Conservation (phyloP, 2,888 invertebrate species). For the Mycalesis mineus region DNA sequence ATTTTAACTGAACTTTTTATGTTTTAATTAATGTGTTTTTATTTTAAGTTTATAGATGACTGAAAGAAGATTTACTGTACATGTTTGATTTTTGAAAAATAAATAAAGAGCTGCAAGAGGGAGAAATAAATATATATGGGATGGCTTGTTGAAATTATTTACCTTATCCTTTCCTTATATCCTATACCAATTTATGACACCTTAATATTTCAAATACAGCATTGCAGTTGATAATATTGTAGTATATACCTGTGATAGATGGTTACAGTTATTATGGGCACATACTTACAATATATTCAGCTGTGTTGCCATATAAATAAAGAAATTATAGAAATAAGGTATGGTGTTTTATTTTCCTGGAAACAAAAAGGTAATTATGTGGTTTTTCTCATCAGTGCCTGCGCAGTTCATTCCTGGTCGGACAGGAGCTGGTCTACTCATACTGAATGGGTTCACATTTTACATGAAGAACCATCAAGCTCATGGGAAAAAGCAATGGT, state of each 20-base stretch:
- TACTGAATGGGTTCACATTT: conserved; percentile 69
- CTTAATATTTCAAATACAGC: neutral
- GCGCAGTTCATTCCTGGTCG: conserved; percentile 70
- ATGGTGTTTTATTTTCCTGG: conserved; percentile 37
- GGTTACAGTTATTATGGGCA: neutral
- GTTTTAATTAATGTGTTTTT: neutral
- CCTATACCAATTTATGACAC: conserved; percentile 25
- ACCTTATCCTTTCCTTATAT: conserved; percentile 39
- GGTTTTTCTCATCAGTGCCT: conserved; percentile 59
- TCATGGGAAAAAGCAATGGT: conserved; percentile 73
- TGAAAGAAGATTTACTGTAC: conserved; percentile 18
- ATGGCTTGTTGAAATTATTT: conserved; percentile 49
- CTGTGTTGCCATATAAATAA: conserved; percentile 25
- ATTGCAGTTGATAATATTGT: conserved; percentile 9
- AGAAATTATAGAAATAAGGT: conserved; percentile 30
- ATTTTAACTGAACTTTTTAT: conserved; percentile 6
- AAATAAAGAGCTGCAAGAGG: conserved; percentile 18
- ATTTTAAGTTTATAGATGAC: conserved; percentile 19
- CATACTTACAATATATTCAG: conserved; percentile 8
- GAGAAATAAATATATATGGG: conserved; percentile 42
- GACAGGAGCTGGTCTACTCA: conserved; percentile 65
- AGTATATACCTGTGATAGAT: neutral
- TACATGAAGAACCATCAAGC: conserved; percentile 75
- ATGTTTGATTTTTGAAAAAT: conserved; percentile 24
- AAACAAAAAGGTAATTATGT: conserved; percentile 33